Base-by-base conservation (phyloP, 1,140 invertebrate species). In the Heliconius congener region DNA sequence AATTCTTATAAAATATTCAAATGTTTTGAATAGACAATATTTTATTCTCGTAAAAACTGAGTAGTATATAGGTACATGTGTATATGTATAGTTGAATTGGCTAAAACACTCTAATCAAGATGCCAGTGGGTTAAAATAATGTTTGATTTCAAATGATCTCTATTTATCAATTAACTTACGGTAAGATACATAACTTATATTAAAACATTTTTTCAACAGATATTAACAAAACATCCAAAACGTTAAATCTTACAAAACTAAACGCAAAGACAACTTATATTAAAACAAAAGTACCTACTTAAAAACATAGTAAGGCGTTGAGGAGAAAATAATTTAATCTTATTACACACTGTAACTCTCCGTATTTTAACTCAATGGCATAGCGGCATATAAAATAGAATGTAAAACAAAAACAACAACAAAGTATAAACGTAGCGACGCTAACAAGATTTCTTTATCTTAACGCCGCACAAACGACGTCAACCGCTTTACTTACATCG, bases 401-500 rank as follows among this genome's bases (percentile, higher is more conserved):
- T 66, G 11, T 66, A 9, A 30, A 2, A 30, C 11, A n/a, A 71
- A 71, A 71, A 39, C 37, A 71, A 71, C 71, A 66, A 66, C 11
- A 66, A 66, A 13, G 57, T 39, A 39, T 57, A 37, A 34, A 39
- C 71, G 39, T 71, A 19, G 30, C 76, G 57, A 72, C 72, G 39
- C 72, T 74, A 74, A 78, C 77, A 66, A 78, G 72, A 50, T 73
- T 78, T 18, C 46, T 72, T 78, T 78, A 74, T 78, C 77, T 60
- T 50, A 66, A 60, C 55, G 23, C 37, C 37, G 77, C 71, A 30
- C 55, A 74, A 78, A 74, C 55, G 77, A 70, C 77, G 52, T 46
- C 75, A 66, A n/a, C 74, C 74, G 55, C 34, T 75, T 30, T 60
- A 37, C 74, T 77, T 18, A 76, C 34, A 46, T 34, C 5, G 19